Evolutionary conservation across 2,888 invertebrate genomes (phyloP), one percentile per base, ranked within the genome.

Genomic region (Nemotelus nigrinus): DNA sequence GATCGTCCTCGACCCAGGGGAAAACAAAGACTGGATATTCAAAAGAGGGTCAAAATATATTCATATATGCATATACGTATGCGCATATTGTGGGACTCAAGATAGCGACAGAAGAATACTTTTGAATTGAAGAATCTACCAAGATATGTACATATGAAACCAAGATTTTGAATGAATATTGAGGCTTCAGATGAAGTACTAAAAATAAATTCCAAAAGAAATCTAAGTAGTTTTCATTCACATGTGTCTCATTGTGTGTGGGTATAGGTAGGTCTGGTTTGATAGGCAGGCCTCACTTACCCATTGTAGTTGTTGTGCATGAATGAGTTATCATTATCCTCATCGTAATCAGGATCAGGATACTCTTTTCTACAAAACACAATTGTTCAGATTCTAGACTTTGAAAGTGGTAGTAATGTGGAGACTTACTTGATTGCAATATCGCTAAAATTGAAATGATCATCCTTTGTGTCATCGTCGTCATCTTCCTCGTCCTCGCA

Each of bases 251-350:
- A 25, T 25, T 25, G 25, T 25, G 25, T 25, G 25, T 25, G 25
- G 25, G 25, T 25, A 25, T 25, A 25, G 25, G 25, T 25, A 25
- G 25, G 25, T 25, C 25, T 25, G 25, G 25, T 25, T 25, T 25
- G 25, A 25, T 25, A 25, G 25, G 25, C 25, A 25, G 25, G 25
- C 25, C 25, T 25, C 25, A 81, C 84, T 78, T 78, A 86, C 86
- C 86, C 86, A 82, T 86, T 86, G 77, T 87, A 86, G 71, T 86
- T 86, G 68, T 86, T 84, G 78, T 83, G 86, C 83, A 86, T 86
- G 3, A 86, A 81, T 63, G 67, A 10, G 6, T 86, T 86, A 77
- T 87, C 87, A 78, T 86, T 87, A 79, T 86, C 86, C 10, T 86
- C 86, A 81, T 86, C 87, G 78, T 86, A 86, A 80, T 87, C 87